Evolutionary conservation across 2,888 invertebrate genomes (phyloP), one percentile per base, ranked within the genome.

Genomic region (Andrena chrysosceles): DNA sequence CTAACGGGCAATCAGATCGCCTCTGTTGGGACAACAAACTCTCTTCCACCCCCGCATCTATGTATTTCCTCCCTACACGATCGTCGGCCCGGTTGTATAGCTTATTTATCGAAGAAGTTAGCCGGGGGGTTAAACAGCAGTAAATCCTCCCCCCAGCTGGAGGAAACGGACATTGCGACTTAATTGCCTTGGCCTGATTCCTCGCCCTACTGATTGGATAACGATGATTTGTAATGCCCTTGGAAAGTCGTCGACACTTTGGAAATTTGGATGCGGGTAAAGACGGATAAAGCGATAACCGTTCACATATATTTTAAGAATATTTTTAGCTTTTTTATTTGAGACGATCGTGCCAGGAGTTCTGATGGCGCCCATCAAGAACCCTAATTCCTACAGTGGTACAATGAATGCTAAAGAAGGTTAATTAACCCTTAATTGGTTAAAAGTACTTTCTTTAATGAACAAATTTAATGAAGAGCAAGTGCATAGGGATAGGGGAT

Each of bases 1-100:
- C 91, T 92, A 92, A 92, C 93, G 90, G 91, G 92, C 93, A 93
- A 93, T 93, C 93, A 93, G 93, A 93, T 93, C 91, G 91, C 91
- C 90, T 90, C 89, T 93, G 93, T 93, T 92, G 91, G 92, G 91
- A 92, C 92, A 92, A 92, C 93, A 92, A 90, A 91, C 90, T 86
- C 84, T 86, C 84, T 85, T 70, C 69, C 83, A 54, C 64, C 81
- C 69, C 69, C 82, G 71, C 60, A 48, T 75, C 68, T 35, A 60
- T 63, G 67, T 63, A 66, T 78, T 52, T 69, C 81, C 73, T 66
- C 79, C 70, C 52, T 48, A n/a, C 48, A 74, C 49, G 66, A 56
- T 63, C 31, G 72, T 48, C 72, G 56, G 56, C 4, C 42, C 85
- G 87, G 81, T 89, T 91, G 89, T 91, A 91, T 89, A 90, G 91